Percentiles rank a stretch among this genome's conserved stretches.
phyloP scores from a whole-genome alignment of 2,113 vertebrate species.

The Coryphaenoides rupestris region DNA sequence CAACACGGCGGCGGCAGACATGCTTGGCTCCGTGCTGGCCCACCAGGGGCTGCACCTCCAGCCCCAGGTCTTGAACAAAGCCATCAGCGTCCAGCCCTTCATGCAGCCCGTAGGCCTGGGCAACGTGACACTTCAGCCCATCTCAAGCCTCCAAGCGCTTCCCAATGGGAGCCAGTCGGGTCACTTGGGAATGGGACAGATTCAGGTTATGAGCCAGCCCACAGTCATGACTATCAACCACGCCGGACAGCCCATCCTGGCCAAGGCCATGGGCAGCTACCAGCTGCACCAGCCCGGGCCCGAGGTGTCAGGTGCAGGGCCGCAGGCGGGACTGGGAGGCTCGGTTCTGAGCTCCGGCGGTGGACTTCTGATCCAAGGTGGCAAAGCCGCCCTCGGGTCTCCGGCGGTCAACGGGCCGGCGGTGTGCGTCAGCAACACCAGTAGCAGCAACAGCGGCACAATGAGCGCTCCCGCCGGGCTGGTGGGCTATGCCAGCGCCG shows the following conservation, averaged over 20 bases:
- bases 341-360: constrained; percentile 69
- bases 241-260: constrained; percentile 82
- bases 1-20: constrained; percentile 72
- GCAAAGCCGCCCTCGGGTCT: constrained; percentile 75
- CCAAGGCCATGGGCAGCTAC: constrained; percentile 88
- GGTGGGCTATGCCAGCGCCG: constrained; percentile 68
- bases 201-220: constrained; percentile 92
- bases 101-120: constrained; percentile 89
- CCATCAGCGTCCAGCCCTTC: constrained; percentile 91
- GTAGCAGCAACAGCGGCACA: constrained; percentile 60
- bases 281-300: constrained; percentile 79
- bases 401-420: constrained; percentile 80
- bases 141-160: constrained; percentile 85
- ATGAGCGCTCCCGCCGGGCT: constrained; percentile 67
- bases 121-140: constrained; percentile 91
- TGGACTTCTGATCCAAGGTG: constrained; percentile 87
- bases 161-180: constrained; percentile 89
- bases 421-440: constrained; percentile 66
- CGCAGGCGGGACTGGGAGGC: constrained; percentile 72
- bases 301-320: constrained; percentile 70
- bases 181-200: constrained; percentile 85
- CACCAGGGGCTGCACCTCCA: constrained; percentile 88
- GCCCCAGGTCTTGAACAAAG: constrained; percentile 90
- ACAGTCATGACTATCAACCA: constrained; percentile 95
- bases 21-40: constrained; percentile 85